Conservation (phyloP, 2,113 vertebrate genomes). For the Bubo scandiacus region DNA sequence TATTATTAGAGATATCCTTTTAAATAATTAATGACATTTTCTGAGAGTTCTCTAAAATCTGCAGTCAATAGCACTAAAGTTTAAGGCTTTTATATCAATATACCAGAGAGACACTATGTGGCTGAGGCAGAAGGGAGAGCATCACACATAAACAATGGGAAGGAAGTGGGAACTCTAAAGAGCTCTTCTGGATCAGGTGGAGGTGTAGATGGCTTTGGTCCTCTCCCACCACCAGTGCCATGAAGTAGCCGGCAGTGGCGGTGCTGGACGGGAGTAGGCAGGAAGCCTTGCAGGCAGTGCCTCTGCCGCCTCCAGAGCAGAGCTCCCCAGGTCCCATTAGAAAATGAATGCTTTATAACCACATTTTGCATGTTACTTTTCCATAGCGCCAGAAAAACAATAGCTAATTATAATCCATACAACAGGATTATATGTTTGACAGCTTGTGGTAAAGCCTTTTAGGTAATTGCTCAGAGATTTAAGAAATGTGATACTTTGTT, state of each 20-base stretch:
- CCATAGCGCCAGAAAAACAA: not conserved
- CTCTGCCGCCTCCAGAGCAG: not conserved
- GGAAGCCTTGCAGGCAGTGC: not conserved
- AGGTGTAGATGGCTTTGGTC: not conserved
- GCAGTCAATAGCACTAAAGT: not conserved
- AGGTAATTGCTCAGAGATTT: not conserved
- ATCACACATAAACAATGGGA: rapidly evolving
- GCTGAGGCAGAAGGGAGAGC: not conserved
- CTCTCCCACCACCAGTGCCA: not conserved
- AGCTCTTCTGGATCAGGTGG: not conserved
- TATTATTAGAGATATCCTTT: not conserved
- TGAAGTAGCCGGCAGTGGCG: rapidly evolving
- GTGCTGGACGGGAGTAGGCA: not conserved
- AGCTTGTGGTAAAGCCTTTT: not conserved
- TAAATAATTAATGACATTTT: not conserved
- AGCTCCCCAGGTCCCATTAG: not conserved
- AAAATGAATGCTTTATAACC: not conserved
- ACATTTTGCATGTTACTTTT: not conserved
- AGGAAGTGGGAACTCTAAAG: not conserved
- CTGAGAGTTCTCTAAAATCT: not conserved
- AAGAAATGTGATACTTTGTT: not conserved
- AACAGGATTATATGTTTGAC: not conserved
- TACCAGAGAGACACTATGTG: not conserved
- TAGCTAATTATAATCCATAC: not conserved
- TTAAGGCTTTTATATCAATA: not conserved